Percentiles rank a stretch among this genome's conserved stretches.
phyloP scores from a whole-genome alignment of 2,888 invertebrate species.

The Selenia dentaria region DNA sequence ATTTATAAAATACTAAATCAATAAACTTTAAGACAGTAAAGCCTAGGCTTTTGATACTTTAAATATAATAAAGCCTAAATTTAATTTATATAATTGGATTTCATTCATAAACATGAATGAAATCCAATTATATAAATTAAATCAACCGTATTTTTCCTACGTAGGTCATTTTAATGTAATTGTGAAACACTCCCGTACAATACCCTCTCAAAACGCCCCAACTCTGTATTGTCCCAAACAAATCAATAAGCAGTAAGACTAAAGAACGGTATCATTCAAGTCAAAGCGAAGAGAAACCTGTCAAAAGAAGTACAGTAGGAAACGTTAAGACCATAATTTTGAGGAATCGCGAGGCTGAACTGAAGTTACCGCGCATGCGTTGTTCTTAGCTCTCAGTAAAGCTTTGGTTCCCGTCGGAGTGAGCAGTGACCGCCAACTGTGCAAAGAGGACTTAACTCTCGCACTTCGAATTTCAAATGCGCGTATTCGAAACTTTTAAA shows the following conservation, averaged over 20 bases:
- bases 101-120: too few relatives aligned
- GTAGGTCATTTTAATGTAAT: not conserved
- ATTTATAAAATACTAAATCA: too few relatives aligned
- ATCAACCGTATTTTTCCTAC: too few relatives aligned
- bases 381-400: not conserved
- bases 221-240: not conserved
- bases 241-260: conserved; percentile 21
- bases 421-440: conserved; percentile 22
- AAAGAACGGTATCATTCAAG: conserved; percentile 45
- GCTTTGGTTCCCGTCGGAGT: not conserved
- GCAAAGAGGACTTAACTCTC: conserved; percentile 5
- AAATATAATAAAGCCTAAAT: too few relatives aligned
- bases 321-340: conserved; percentile 27
- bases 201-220: not conserved
- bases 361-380: conserved; percentile 24
- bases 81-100: too few relatives aligned
- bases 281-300: conserved; percentile 47
- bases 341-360: conserved; percentile 27
- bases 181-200: not conserved
- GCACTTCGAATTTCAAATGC: conserved; percentile 7
- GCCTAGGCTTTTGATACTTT: too few relatives aligned
- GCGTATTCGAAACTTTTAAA: conserved; percentile 32
- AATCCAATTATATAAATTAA: too few relatives aligned
- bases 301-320: conserved; percentile 50
- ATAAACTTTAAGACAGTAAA: too few relatives aligned